Evolutionary conservation across 2,113 vertebrate genomes (phyloP).

Genomic region (Dasyornis broadbenti): DNA sequence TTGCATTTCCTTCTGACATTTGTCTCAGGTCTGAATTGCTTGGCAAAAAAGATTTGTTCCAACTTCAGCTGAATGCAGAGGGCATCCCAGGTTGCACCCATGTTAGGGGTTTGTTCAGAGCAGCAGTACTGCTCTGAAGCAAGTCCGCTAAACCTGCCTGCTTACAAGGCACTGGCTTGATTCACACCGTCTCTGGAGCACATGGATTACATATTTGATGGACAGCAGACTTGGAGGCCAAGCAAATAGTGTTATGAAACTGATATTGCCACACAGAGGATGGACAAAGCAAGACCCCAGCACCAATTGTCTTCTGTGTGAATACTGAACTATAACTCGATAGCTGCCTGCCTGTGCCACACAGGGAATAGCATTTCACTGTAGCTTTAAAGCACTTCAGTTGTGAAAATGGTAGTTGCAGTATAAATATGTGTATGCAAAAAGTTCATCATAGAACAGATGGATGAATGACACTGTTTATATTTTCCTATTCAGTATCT

Average conservation of each 20-base stretch:
- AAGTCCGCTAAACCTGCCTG: background rate
- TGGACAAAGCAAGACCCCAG: background rate
- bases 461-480: background rate
- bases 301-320: background rate
- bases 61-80: background rate
- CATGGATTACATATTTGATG: background rate
- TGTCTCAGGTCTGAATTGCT: background rate
- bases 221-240: background rate
- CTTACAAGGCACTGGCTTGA: background rate
- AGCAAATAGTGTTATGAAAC: background rate
- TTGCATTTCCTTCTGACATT: background rate
- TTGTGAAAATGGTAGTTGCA: background rate
- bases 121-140: background rate
- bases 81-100: background rate
- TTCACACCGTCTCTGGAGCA: background rate
- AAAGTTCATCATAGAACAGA: background rate
- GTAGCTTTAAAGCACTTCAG: background rate
- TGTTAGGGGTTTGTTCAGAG: background rate
- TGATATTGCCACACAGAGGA: background rate
- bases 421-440: background rate
- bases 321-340: background rate
- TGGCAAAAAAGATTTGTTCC: background rate
- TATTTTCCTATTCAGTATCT: background rate
- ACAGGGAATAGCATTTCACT: background rate
- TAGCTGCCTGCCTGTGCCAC: background rate